Percentiles rank a stretch among this genome's conserved stretches.
phyloP scores from a whole-genome alignment of 2,888 invertebrate species.

The Furcula furcula region DNA sequence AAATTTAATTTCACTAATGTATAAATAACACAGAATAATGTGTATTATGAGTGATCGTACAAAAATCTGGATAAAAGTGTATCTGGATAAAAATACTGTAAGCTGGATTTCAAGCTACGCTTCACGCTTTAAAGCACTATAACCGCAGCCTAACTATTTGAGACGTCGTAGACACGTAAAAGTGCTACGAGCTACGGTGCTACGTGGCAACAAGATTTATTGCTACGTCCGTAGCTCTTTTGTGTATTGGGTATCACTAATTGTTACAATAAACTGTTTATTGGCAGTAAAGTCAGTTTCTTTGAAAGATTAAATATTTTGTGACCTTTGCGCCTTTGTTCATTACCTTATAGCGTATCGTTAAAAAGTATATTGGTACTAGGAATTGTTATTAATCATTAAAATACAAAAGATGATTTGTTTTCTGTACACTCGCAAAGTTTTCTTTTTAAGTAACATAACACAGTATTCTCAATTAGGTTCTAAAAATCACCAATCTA shows the following conservation, averaged over 20 bases:
- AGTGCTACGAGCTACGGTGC: slow-evolving; percentile 34
- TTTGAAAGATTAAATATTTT: slow-evolving; percentile 22
- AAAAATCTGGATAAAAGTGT: too few species aligned
- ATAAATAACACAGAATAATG: too few species aligned
- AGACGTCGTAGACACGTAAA: slow-evolving; percentile 30
- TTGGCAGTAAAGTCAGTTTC: slow-evolving; percentile 18
- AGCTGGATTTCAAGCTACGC: background rate
- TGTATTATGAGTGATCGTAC: too few species aligned
- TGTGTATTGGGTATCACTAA: slow-evolving; percentile 34
- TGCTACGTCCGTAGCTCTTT: slow-evolving; percentile 43
- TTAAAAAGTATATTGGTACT: background rate
- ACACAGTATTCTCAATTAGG: too few species aligned
- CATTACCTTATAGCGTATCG: slow-evolving; percentile 15
- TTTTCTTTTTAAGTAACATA: background rate
- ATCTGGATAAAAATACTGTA: too few species aligned
- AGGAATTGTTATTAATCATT: background rate
- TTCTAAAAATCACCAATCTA: too few species aligned
- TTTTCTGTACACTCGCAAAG: background rate
- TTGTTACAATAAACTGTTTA: slow-evolving; percentile 37
- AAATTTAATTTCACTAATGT: too few species aligned
- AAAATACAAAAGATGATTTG: background rate
- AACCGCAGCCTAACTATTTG: slow-evolving; percentile 22
- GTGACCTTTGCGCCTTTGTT: slow-evolving; percentile 15
- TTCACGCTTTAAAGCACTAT: background rate
- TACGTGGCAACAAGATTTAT: slow-evolving; percentile 54